phyloP scores from a whole-genome alignment of 2,797 vertebrate species.

The Manis javanica region DNA sequence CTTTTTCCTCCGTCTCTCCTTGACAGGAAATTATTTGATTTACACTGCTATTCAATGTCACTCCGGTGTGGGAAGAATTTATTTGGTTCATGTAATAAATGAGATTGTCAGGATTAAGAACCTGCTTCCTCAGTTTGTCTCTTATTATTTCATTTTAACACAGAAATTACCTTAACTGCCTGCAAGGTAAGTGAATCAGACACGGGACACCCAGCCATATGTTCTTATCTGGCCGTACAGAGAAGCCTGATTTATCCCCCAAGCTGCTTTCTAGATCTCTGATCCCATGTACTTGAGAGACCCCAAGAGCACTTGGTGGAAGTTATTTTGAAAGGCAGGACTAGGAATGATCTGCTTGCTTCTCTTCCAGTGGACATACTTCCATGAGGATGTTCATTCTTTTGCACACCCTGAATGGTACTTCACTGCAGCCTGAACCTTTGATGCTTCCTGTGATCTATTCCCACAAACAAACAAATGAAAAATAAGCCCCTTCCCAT shows the following conservation, averaged over 20 bases:
- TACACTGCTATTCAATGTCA: neutral
- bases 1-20: neutral
- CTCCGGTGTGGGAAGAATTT: neutral
- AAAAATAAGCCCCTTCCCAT: neutral
- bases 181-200: neutral
- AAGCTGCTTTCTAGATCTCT: neutral
- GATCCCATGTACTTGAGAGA: neutral
- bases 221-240: accelerated
- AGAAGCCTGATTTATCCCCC: neutral
- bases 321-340: neutral
- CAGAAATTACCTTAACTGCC: neutral
- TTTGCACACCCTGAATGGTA: too few relatives aligned
- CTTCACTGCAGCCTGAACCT: neutral
- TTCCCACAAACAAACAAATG: neutral
- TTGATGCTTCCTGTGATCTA: neutral
- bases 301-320: neutral
- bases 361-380: neutral
- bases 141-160: neutral
- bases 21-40: neutral
- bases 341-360: neutral
- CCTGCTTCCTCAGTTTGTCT: neutral
- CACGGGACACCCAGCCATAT: accelerated
- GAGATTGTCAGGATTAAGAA: neutral
- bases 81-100: slow-evolving; percentile 35
- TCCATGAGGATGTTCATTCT: neutral